Evolutionary conservation across 2,113 vertebrate genomes (phyloP), one percentile per base, ranked within the genome.

Genomic region (Terrapene triunguis): DNA sequence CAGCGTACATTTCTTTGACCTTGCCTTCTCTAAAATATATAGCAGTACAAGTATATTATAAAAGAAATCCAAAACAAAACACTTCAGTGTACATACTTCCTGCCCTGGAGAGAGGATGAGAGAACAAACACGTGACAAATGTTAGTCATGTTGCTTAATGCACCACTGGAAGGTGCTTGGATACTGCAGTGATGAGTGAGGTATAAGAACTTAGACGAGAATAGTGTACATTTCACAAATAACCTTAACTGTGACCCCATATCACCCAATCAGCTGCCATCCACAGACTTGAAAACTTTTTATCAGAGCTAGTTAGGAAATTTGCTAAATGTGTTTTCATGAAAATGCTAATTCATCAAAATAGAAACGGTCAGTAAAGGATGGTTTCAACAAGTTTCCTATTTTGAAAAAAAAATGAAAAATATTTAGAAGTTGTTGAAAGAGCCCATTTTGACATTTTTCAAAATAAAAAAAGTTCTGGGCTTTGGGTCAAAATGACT

Each of bases 1-100:
- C n/a, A 85, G 94, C 81, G 27, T 85, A 90, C 79, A 87, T 90
- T 95, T 88, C 53, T 62, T 95, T 88, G 38, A 22, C 24, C 22
- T 76, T 44, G 72, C 72, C 22, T 44, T 42, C 72, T 76, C 72
- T 44, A 38, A 44, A 76, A 76, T 76, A 24, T 76, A 44, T 42
- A 76, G 35, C 72, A 76, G 21, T 11, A 24, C 12, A 11, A 42
- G 5, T 42, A 22, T 76, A 76, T 76, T 22, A 44, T 38, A 44
- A 24, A 76, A 42, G 22, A 38, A 44, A 24, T 76, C 21, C 72
- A 24, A 22, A 76, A 44, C 72, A 76, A 44, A 76, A 44, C n/a
- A 76, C 10, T 44, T 22, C 22, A 44, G 10, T 22, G 11, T 7
- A 76, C 21, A 25, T 76, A 76, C 38, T 42, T 21, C 22, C 44